Conservation (phyloP, 2,797 vertebrate species). For the Phalloptychus januarius region DNA sequence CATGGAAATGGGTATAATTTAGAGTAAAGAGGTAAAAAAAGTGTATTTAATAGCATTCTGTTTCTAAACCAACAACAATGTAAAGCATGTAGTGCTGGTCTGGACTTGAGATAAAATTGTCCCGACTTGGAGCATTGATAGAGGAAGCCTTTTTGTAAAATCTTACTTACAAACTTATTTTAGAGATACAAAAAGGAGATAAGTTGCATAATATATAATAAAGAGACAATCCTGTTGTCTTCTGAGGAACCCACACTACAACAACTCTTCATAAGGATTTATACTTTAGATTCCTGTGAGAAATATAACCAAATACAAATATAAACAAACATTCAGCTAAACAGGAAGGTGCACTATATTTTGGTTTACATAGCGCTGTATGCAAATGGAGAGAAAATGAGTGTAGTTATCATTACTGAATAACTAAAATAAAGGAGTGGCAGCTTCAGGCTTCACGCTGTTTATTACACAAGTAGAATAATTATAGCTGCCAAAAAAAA, state of each 20-base stretch:
- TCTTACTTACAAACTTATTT: not conserved
- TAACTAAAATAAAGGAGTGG: slow-evolving; percentile 39
- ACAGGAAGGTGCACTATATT: slow-evolving; percentile 17
- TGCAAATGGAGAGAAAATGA: slow-evolving; percentile 7
- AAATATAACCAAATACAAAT: slow-evolving; percentile 14
- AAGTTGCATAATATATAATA: slow-evolving; percentile 2
- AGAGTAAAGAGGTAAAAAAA: not conserved
- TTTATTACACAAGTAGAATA: slow-evolving; percentile 17
- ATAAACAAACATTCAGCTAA: slow-evolving; percentile 16
- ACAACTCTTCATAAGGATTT: slow-evolving; percentile 16
- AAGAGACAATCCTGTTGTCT: slow-evolving; percentile 14
- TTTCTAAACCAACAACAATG: not conserved
- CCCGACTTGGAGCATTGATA: not conserved
- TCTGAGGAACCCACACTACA: slow-evolving; percentile 3
- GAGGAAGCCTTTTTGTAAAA: not conserved
- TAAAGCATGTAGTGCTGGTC: not conserved
- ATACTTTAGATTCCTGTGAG: slow-evolving; percentile 14
- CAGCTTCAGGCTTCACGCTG: slow-evolving; percentile 34
- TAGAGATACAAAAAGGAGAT: not conserved
- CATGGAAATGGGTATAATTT: not conserved
- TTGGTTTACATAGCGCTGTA: slow-evolving; percentile 11
- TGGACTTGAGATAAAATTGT: not conserved
- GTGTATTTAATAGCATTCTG: not conserved
- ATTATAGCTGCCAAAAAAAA: slow-evolving; percentile 23
- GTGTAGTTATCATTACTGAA: slow-evolving; percentile 3